Evolutionary conservation across 1,140 invertebrate genomes (phyloP).

Genomic region (Zaprionus tsacasi): DNA sequence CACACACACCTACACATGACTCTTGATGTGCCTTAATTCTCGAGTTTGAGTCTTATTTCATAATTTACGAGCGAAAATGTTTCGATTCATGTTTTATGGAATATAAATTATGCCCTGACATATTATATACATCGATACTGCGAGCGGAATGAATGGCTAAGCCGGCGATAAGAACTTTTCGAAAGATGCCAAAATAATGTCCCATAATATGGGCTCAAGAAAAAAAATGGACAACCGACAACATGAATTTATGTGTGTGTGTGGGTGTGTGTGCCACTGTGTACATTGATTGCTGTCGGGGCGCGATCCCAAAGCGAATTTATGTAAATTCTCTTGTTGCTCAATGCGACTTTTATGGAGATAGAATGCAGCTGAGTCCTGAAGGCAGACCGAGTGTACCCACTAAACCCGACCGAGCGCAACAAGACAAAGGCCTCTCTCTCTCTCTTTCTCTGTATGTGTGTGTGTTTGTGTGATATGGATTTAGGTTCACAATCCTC

Average conservation of each 20-base stretch:
- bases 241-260: conserved; percentile 63
- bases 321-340: conserved; percentile 70
- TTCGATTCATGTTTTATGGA: conserved; percentile 79
- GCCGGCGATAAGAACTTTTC: conserved; percentile 67
- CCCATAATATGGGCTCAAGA: conserved; percentile 12
- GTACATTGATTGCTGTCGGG: conserved; percentile 65
- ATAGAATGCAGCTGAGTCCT: conserved; percentile 70
- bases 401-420: conserved; percentile 28
- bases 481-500: conserved; percentile 24
- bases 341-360: conserved; percentile 74
- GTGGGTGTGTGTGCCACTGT: not conserved
- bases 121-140: conserved; percentile 9
- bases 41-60: conserved; percentile 58
- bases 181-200: conserved; percentile 41
- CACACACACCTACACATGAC: conserved; percentile 14
- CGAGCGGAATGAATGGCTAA: conserved; percentile 46
- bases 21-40: conserved; percentile 40
- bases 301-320: conserved; percentile 48
- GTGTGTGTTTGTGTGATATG: conserved; percentile 14
- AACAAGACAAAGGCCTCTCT: conserved; percentile 27
- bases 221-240: conserved; percentile 61
- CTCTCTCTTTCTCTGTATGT: not conserved
- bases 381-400: conserved; percentile 7
- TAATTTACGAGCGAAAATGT: conserved; percentile 78
- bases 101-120: conserved; percentile 71